Evolutionary conservation across 1,140 invertebrate species (phyloP).

Genomic region (honey bee (Apis mellifera)): Amel_HAv3.1 CM009931.2:20604501-20605000

Average conservation of each 20-base stretch:
- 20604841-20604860: not conserved
- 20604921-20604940: not conserved
- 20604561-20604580: too few relatives aligned
- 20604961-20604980: not conserved
- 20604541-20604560: not conserved
- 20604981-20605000: too few relatives aligned
- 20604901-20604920: not conserved
- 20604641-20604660: conserved; percentile 49
- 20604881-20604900: not conserved
- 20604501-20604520: not conserved
- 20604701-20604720: conserved; percentile 59
- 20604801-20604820: conserved; percentile 11
- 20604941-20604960: too few relatives aligned
- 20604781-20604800: conserved; percentile 53
- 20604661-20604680: conserved; percentile 56
- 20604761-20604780: conserved; percentile 51
- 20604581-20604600: conserved; percentile 14
- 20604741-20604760: conserved; percentile 63
- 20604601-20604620: conserved; percentile 18
- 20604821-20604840: not conserved
- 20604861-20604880: not conserved
- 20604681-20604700: conserved; percentile 56
- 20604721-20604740: conserved; percentile 57
- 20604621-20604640: conserved; percentile 15
- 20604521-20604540: not conserved